Evolutionary conservation across 2,797 vertebrate species (phyloP).

Genomic region (Acrossocheilus fasciatus): DNA sequence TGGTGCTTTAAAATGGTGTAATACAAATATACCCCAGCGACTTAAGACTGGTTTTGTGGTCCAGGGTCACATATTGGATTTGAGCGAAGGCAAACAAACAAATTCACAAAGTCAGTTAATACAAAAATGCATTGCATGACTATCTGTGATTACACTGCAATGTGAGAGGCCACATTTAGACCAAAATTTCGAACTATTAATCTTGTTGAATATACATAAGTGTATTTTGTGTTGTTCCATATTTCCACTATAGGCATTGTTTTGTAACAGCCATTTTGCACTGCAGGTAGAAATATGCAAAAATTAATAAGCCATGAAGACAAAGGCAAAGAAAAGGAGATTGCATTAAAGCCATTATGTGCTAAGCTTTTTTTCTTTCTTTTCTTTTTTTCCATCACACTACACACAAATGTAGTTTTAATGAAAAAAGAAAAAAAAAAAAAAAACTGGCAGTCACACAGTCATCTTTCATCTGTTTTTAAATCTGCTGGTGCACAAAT

Average conservation of each 20-base stretch:
- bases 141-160: neutral
- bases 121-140: too few relatives aligned
- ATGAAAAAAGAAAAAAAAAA: neutral
- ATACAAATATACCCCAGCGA: too few relatives aligned
- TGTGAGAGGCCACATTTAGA: too few relatives aligned
- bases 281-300: neutral
- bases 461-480: neutral
- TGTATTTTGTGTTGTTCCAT: neutral
- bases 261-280: neutral
- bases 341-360: neutral
- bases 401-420: neutral
- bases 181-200: neutral
- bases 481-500: neutral
- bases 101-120: neutral
- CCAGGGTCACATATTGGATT: neutral
- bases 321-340: neutral
- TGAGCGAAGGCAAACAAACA: neutral
- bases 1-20: too few relatives aligned
- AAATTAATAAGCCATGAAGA: slow-evolving; percentile 16
- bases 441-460: neutral
- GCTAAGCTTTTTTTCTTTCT: neutral
- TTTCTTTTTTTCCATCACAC: neutral
- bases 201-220: neutral
- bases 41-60: too few relatives aligned
- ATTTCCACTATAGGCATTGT: neutral